These are phyloP conservation scores for Meandrina meandrites DNA, from an alignment of 92 coral and sea anemone species.

Conservation along the genomic window DNA sequence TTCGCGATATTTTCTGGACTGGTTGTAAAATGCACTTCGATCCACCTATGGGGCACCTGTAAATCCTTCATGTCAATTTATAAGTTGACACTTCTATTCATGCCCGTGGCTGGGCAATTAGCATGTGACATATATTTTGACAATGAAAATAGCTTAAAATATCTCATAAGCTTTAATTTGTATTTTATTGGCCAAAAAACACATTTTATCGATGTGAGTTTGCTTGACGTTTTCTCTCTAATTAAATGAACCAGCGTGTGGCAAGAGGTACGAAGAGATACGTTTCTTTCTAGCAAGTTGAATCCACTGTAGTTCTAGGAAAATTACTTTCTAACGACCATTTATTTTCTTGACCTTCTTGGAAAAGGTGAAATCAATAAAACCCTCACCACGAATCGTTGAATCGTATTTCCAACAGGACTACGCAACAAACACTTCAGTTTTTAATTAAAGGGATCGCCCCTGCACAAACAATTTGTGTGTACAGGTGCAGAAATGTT, in stretches of 20 bases:
- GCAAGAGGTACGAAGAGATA: neutral
- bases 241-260: neutral
- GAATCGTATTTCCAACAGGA: neutral
- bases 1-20: too few species aligned
- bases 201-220: too few species aligned
- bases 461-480: neutral
- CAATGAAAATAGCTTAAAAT: neutral
- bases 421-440: neutral
- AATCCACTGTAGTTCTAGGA: neutral
- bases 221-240: neutral
- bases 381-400: neutral
- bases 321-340: neutral
- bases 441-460: slow-evolving; percentile 1
- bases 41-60: too few species aligned
- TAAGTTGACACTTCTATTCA: too few species aligned
- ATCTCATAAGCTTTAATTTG: neutral
- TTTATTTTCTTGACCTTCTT: neutral
- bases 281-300: neutral
- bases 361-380: neutral
- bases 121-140: neutral
- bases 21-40: too few species aligned
- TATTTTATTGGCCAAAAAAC: neutral
- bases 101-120: neutral
- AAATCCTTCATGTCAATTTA: too few species aligned
- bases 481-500: neutral